Evolutionary conservation across 2,888 invertebrate genomes (phyloP), one percentile per base, ranked within the genome.

Genomic region (Eupithecia tripunctaria): DNA sequence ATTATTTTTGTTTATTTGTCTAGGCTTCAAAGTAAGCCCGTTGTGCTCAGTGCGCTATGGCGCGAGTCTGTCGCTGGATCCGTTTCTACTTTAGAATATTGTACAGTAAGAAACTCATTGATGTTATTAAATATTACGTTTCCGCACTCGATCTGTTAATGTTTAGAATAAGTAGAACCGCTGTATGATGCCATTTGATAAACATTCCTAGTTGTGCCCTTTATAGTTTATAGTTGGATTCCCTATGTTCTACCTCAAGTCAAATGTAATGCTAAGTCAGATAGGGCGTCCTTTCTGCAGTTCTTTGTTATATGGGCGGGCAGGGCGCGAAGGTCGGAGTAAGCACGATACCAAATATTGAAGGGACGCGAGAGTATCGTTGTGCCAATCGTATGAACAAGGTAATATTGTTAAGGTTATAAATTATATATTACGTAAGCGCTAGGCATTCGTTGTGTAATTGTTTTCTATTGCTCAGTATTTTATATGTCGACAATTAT

Each of bases 391-490:
- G 87, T 90, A 87, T 86, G 89, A 86, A 91, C 92, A 92, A 90
- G 90, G 91, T 93, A 91, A 89, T 92, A 81, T 90, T 90, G 90
- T 92, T 92, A 93, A 93, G 90, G 88, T 90, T 80, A 89, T 90
- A 91, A 88, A 91, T 89, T 87, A 87, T 89, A 86, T 90, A 90
- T 89, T 87, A 87, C 86, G 91, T 91, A 92, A 90, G 89, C 87
- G 83, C 88, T 91, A 89, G 88, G 85, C 88, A 88, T 86, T 88
- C 88, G 89, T 88, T 89, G 89, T 90, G 85, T 90, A 88, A 91
- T 90, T 92, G 93, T 94, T 93, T 92, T 93, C 86, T 91, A 93
- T 93, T 93, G 92, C 93, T 93, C 93, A 93, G 91, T 93, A 93
- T 94, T 93, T 93, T 92, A 93, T 92, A 89, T 86, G 86, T 88